phyloP scores from a whole-genome alignment of 2,797 vertebrate species.

The Graptemys geographica region DNA sequence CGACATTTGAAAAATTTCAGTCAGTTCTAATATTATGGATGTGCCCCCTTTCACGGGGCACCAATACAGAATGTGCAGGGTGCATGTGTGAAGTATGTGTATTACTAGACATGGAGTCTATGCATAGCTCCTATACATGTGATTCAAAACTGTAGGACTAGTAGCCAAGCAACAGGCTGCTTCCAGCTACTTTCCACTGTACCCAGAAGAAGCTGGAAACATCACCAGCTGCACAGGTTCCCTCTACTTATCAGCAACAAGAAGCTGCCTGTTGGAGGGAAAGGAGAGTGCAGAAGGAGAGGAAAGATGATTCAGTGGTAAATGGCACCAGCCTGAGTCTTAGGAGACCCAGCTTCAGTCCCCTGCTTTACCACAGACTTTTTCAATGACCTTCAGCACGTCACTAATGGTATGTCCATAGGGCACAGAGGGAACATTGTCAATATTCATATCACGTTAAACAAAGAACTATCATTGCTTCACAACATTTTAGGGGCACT shows the following conservation, averaged over 20 bases:
- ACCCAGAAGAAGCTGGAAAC: neutral
- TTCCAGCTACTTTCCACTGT: neutral
- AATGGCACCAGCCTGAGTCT: neutral
- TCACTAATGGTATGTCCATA: neutral
- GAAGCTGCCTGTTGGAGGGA: neutral
- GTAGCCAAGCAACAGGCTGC: neutral
- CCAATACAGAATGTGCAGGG: neutral
- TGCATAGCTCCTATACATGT: neutral
- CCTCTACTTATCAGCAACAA: neutral
- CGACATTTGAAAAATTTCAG: neutral
- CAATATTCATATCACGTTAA: neutral
- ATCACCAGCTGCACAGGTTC: neutral
- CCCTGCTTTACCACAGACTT: neutral
- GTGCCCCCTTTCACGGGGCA: neutral
- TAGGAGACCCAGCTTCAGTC: rapidly evolving
- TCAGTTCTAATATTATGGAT: neutral
- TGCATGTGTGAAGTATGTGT: neutral
- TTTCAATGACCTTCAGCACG: neutral
- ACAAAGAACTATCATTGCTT: conserved; percentile 11
- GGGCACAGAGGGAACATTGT: neutral
- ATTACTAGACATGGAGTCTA: neutral
- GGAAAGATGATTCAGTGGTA: neutral
- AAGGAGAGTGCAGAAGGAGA: neutral
- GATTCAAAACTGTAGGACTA: neutral
- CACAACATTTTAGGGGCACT: conserved; percentile 36